Conservation (phyloP, 2,113 vertebrate genomes). For the Odocoileus hemionus region DNA sequence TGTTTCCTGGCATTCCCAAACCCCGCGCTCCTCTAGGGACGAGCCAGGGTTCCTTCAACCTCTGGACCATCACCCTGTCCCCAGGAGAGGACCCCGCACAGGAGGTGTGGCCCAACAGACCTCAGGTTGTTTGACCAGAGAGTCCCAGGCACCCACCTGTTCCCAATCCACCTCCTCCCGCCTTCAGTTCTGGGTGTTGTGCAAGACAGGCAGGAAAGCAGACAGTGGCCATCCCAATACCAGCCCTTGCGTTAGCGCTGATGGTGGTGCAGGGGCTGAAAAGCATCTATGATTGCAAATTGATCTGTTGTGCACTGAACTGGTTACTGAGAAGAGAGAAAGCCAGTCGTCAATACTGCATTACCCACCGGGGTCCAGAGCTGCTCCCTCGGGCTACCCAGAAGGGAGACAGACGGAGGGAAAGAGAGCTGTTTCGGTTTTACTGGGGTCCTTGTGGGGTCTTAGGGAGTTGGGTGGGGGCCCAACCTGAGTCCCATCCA, state of each 20-base stretch:
- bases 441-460: background rate
- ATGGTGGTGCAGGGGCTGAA: background rate
- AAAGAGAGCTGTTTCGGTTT: background rate
- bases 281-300: conserved; percentile 35
- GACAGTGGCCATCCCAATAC: background rate
- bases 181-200: background rate
- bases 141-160: background rate
- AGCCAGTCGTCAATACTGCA: background rate
- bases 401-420: background rate
- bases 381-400: background rate
- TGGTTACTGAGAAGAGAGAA: conserved; percentile 14
- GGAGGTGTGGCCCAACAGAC: background rate
- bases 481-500: background rate
- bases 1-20: background rate
- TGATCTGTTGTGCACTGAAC: conserved; percentile 40
- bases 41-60: background rate
- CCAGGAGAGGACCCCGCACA: background rate
- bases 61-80: too few relatives aligned
- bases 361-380: background rate
- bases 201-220: background rate
- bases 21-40: background rate
- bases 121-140: too few relatives aligned
- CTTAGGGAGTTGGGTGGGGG: background rate
- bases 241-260: background rate
- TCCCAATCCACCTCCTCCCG: background rate